phyloP scores from a whole-genome alignment of 1,140 invertebrate genomes.

The Asobara japonica region DNA sequence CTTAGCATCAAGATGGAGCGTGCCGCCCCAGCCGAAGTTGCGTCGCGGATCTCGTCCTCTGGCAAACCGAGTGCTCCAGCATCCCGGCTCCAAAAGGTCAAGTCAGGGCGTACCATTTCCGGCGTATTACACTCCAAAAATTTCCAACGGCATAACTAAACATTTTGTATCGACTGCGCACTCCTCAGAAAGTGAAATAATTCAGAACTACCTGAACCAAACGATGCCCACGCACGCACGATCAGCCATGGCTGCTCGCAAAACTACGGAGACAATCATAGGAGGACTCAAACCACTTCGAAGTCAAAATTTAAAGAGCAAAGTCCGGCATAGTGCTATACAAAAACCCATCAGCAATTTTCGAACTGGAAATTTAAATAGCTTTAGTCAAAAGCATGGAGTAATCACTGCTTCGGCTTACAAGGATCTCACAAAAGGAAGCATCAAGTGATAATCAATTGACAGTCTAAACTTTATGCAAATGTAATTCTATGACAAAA shows the following conservation, averaged over 20 bases:
- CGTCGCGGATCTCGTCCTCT: slow-evolving; percentile 31
- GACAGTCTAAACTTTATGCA: no score
- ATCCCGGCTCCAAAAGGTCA: no score
- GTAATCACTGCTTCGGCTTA: slow-evolving; percentile 57
- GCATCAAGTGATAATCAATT: slow-evolving; percentile 45
- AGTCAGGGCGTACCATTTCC: no score
- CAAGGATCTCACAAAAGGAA: slow-evolving; percentile 52
- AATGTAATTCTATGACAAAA: no score
- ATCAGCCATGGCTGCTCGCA: neutral
- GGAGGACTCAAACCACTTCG: slow-evolving; percentile 13
- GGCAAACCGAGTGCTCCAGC: slow-evolving; percentile 38
- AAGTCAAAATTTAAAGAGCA: slow-evolving; percentile 38
- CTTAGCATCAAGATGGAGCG: slow-evolving; percentile 31
- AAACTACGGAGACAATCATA: slow-evolving; percentile 21
- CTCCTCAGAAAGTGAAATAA: slow-evolving; percentile 43
- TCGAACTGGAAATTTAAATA: slow-evolving; percentile 39
- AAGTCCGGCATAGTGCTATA: slow-evolving; percentile 37
- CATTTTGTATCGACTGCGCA: slow-evolving; percentile 37
- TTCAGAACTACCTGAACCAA: slow-evolving; percentile 57
- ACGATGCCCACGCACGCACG: slow-evolving; percentile 37
- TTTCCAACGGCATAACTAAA: slow-evolving; percentile 43
- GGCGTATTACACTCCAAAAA: slow-evolving; percentile 41
- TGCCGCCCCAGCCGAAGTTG: slow-evolving; percentile 38
- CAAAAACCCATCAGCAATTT: slow-evolving; percentile 39
- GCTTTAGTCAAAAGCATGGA: slow-evolving; percentile 52